Evolutionary conservation across 2,888 invertebrate genomes (phyloP), one percentile per base, ranked within the genome.

Genomic region (Sphaerophoria taeniata): DNA sequence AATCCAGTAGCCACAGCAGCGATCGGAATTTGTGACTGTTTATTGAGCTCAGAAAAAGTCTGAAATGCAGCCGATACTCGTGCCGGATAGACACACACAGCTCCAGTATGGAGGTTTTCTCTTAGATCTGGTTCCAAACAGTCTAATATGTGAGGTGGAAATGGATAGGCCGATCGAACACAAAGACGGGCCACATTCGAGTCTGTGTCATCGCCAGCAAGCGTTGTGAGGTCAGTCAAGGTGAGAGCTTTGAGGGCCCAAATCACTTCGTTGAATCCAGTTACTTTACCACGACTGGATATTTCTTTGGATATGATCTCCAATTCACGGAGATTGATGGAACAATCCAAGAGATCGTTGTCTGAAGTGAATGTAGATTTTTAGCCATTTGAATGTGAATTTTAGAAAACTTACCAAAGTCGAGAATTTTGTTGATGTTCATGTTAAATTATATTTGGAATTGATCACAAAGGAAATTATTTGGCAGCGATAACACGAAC

Each of bases 1-100:
- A 99, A 99, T 9, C 98, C 99, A 39, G 97, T 98, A 14, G 99
- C 99, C 88, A 99, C 99, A 88, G 97, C 95, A 47, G 97, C 98
- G 87, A 98, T 95, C 87, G 95, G 94, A 67, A 98, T 94, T 76
- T 93, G 91, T 6, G 93, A 91, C 14, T 90, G 88, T 67, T 94
- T 93, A 6, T 93, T 92, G 88, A 95, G 91, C 58, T 93, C 92
- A 76, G 93, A 92, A 4, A 97, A 91, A 6, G 94, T 92, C 45
- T 93, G 90, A 58, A 93, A 93, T 56, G 96, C 97, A 93, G 96
- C 96, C 16, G 93, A 90, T 0, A 98, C 96, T 91, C 96, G 94
- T 63, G 94, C 95, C 14, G 99, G 99, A 92, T 99, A 99, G 2
- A 99, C 97, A 93, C 99, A 99, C 31, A 99, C 97, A 1, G 99